phyloP scores from a whole-genome alignment of 2,888 invertebrate genomes.

The Euzophera pinguis region DNA sequence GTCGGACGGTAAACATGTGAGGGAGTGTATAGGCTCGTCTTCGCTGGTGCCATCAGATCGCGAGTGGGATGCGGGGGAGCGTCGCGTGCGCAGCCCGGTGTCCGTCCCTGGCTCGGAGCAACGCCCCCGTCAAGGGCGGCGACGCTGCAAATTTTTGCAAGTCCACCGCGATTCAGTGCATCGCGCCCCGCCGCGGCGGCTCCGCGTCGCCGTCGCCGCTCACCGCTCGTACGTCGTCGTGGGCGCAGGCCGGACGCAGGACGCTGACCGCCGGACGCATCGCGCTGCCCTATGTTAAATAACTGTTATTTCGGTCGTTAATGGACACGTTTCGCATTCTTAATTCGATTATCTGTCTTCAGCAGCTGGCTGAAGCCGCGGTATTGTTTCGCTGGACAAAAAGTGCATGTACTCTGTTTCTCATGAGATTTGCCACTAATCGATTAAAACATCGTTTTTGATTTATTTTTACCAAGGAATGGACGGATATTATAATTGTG shows the following conservation, averaged over 20 bases:
- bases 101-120: slow-evolving; percentile 78
- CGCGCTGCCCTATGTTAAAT: slow-evolving; percentile 70
- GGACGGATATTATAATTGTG: slow-evolving; percentile 66
- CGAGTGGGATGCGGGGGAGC: slow-evolving; percentile 58
- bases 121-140: slow-evolving; percentile 80
- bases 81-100: slow-evolving; percentile 73
- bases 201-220: slow-evolving; percentile 62
- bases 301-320: slow-evolving; percentile 76
- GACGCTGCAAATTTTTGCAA: slow-evolving; percentile 79
- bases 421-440: slow-evolving; percentile 28
- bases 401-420: slow-evolving; percentile 46
- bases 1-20: background rate
- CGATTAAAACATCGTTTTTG: slow-evolving; percentile 43
- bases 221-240: slow-evolving; percentile 51
- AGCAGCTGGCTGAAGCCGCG: slow-evolving; percentile 34
- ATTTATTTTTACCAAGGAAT: slow-evolving; percentile 55
- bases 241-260: slow-evolving; percentile 45
- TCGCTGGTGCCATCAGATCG: slow-evolving; percentile 10
- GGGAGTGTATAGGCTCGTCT: background rate
- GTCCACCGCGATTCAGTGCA: slow-evolving; percentile 75
- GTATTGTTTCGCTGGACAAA: slow-evolving; percentile 38
- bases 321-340: slow-evolving; percentile 75
- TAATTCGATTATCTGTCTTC: slow-evolving; percentile 52
- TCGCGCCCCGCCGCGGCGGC: slow-evolving; percentile 78
- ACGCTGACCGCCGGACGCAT: slow-evolving; percentile 40